A percentile compares a stretch with the other conserved stretches of the same genome.
phyloP scores from a whole-genome alignment of 2,888 invertebrate species.

The Nesidiocoris tenuis region DNA sequence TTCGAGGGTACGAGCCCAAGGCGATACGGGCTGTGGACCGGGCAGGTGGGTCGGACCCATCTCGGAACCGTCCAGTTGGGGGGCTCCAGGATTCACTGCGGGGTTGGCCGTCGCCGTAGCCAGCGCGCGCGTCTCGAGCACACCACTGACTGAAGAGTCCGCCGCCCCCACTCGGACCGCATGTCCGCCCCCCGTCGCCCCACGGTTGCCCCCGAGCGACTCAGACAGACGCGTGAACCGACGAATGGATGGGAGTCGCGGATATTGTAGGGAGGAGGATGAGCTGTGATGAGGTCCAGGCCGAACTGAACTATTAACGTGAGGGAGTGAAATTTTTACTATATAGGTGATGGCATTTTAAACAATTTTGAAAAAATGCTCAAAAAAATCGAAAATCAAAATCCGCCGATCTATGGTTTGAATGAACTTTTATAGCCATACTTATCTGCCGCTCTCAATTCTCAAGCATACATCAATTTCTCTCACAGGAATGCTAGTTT shows the following conservation, averaged over 20 bases:
- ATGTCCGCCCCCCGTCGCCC: not conserved
- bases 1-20: conserved; percentile 50
- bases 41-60: conserved; percentile 59
- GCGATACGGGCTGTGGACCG: conserved; percentile 73
- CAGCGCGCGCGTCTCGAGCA: conserved; percentile 39
- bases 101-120: conserved; percentile 37
- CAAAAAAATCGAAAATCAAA: no score
- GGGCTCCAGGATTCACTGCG: conserved; percentile 48
- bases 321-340: no score
- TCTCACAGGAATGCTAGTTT: no score
- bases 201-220: no score
- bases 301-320: no score
- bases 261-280: not conserved
- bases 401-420: no score
- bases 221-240: not conserved
- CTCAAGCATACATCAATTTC: no score
- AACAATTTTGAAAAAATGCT: no score
- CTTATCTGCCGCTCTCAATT: no score
- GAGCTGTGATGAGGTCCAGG: no score
- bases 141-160: conserved; percentile 32
- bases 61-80: conserved; percentile 48
- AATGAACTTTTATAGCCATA: no score
- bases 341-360: no score
- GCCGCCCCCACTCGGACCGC: not conserved
- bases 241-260: not conserved